A percentile compares a stretch with the other conserved stretches of the same genome.
Conservation (phyloP, 2,797 vertebrate species). For the Chrosomus eos region DNA sequence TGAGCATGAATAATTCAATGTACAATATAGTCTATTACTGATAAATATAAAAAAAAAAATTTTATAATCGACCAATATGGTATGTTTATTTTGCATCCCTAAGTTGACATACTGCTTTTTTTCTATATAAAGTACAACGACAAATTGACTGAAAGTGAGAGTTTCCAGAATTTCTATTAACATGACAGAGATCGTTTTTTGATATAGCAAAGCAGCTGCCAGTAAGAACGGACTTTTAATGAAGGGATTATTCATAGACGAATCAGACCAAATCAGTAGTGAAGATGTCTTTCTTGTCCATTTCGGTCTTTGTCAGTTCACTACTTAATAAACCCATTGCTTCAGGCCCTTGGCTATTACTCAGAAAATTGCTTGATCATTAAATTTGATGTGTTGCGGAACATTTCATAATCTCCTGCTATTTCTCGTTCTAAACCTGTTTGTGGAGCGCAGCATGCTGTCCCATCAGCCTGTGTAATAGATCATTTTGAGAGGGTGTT, state of each 20-base stretch:
- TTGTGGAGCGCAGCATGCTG: slow-evolving; percentile 15
- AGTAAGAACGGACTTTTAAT: not conserved
- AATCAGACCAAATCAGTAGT: not conserved
- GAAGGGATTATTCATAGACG: not conserved
- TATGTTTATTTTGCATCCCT: not conserved
- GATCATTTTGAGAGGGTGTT: slow-evolving; percentile 34
- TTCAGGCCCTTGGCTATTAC: not conserved
- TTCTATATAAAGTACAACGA: not conserved
- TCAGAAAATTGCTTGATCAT: slow-evolving; percentile 21
- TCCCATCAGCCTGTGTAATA: slow-evolving; percentile 33
- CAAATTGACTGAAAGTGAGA: not conserved
- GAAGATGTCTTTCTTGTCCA: slow-evolving; percentile 18
- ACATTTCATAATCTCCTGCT: slow-evolving; percentile 32
- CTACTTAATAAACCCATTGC: slow-evolving; percentile 18
- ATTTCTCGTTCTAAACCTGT: slow-evolving; percentile 25
- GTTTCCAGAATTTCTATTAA: not conserved
- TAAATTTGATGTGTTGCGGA: slow-evolving; percentile 31
- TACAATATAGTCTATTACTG: not conserved
- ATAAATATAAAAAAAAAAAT: not conserved
- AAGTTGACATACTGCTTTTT: not conserved
- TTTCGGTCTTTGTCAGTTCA: slow-evolving; percentile 14
- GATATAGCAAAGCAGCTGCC: not conserved
- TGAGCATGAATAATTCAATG: not conserved
- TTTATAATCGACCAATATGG: not conserved
- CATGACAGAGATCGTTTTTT: not conserved